Percentiles rank a stretch among this genome's conserved stretches.
phyloP scores from a whole-genome alignment of 2,797 vertebrate species.

The Pseudomugil gertrudae region DNA sequence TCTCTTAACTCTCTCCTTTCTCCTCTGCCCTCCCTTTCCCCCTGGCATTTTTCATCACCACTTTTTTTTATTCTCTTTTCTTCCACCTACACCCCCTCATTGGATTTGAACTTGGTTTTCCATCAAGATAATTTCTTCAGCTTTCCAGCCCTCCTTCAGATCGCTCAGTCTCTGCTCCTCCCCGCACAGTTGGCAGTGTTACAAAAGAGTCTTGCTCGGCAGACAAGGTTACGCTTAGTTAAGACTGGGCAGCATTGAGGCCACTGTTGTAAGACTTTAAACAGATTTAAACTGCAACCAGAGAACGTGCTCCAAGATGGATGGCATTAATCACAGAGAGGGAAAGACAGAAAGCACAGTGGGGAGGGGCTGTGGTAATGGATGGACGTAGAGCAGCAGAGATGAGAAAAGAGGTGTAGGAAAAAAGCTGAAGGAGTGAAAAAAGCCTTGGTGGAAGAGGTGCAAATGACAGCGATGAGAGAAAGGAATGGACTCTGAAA shows the following conservation, averaged over 20 bases:
- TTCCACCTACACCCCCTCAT: conserved; percentile 35
- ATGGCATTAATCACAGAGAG: conserved; percentile 63
- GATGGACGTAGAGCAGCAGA: conserved; percentile 30
- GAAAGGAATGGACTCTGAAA: conserved; percentile 46
- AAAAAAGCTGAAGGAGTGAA: conserved; percentile 28
- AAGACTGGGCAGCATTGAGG: conserved; percentile 52
- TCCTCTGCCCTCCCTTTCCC: conserved; percentile 41
- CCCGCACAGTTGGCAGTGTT: conserved; percentile 21
- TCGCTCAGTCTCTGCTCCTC: conserved; percentile 18
- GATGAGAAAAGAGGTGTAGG: conserved; percentile 26
- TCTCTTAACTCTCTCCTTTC: conserved; percentile 15
- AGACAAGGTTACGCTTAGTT: conserved; percentile 69
- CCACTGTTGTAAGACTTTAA: conserved; percentile 56
- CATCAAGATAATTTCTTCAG: conserved; percentile 28
- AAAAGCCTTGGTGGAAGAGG: conserved; percentile 35
- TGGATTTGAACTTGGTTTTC: conserved; percentile 35
- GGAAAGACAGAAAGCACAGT: conserved; percentile 12
- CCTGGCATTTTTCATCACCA: conserved; percentile 45
- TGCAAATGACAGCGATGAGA: conserved; percentile 43
- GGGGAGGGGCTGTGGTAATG: conserved; percentile 1
- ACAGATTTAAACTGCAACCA: conserved; percentile 60
- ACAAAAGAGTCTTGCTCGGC: conserved; percentile 34
- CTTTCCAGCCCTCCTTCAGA: conserved; percentile 18
- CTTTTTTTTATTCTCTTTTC: conserved; percentile 19
- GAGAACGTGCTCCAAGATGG: conserved; percentile 59